Base-by-base conservation (phyloP, 2,113 vertebrate species). In the Aegotheles bennettii region DNA sequence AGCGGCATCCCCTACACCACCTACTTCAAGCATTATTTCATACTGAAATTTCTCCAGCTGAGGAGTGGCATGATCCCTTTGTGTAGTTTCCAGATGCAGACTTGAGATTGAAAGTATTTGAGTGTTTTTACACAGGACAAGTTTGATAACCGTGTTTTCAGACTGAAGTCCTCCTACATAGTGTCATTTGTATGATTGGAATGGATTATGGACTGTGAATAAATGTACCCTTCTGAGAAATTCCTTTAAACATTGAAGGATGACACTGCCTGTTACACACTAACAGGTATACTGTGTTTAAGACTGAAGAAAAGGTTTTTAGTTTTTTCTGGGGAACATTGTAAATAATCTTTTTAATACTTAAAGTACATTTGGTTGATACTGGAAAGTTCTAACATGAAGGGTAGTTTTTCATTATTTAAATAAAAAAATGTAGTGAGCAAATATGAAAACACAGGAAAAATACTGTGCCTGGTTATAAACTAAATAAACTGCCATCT, bases 21-120 rank as follows among this genome's bases (percentile, higher is more conserved):
- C 99, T 93, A 98, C 99, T 94, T 99, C 99, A 88, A 99, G 98
- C 96, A 98, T 99, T 97, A 98, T 99, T 98, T 99, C 99, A 43
- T 99, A 99, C 96, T 99, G 98, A 99, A 97, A 93, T 94, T 95
- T 92, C 97, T 97, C 94, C 88, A 89, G 16, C 94, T 31, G 92
- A 97, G 94, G 97, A 94, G 92, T 87, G 96, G 97, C 96, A 94
- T 97, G 96, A 92, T 95, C 84, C 86, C 81, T 96, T 98, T 96
- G 95, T 96, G 90, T 97, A 94, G 98, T 98, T 98, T 98, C 97
- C 98, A 97, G 95, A 96, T 91, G 92, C 96, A 96, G 95, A 97
- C 94, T 96, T 98, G 95, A 96, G 94, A 97, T 98, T 96, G 96
- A 97, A 94, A 98, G 95, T 96, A 91, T 96, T 96, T 97, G 95